These are phyloP conservation scores for Monopis laevigella DNA, from an alignment of 2,888 invertebrate species.

Conservation along the genomic window DNA sequence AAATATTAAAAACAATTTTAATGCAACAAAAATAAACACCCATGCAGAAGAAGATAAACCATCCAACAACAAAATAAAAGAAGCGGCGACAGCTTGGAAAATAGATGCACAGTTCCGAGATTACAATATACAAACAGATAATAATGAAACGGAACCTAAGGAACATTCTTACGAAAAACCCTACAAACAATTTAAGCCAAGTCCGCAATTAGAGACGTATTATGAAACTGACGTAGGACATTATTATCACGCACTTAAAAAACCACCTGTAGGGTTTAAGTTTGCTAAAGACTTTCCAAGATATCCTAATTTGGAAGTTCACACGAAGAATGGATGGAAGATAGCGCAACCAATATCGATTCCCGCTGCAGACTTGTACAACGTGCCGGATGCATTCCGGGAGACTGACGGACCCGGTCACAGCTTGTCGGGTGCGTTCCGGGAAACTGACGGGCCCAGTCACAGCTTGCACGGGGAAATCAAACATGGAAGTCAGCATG, in stretches of 20 bases:
- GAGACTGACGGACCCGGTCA: slow-evolving; percentile 29
- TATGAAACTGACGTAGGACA: slow-evolving; percentile 32
- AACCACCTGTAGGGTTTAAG: slow-evolving; percentile 18
- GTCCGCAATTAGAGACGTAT: slow-evolving; percentile 54
- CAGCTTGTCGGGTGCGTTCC: slow-evolving; percentile 35
- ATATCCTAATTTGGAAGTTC: slow-evolving; percentile 31
- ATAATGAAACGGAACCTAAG: slow-evolving; percentile 22
- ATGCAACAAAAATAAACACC: neutral
- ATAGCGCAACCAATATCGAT: slow-evolving; percentile 28
- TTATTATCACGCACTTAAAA: slow-evolving; percentile 13
- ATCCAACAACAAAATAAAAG: slow-evolving; percentile 11
- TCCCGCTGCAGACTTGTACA: slow-evolving; percentile 48
- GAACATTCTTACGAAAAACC: slow-evolving; percentile 21
- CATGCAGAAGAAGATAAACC: neutral
- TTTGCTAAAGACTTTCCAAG: slow-evolving; percentile 41
- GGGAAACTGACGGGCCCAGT: slow-evolving; percentile 27
- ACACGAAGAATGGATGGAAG: slow-evolving; percentile 34
- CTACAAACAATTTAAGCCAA: slow-evolving; percentile 54
- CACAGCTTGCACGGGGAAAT: slow-evolving; percentile 32
- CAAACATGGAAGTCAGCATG: slow-evolving; percentile 28
- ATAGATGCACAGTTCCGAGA: slow-evolving; percentile 33
- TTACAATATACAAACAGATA: slow-evolving; percentile 24
- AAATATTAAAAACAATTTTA: neutral
- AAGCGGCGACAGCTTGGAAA: slow-evolving; percentile 32
- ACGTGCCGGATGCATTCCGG: slow-evolving; percentile 36